Evolutionary conservation across 2,797 vertebrate genomes (phyloP).

Genomic region (Trichosurus vulpecula): DNA sequence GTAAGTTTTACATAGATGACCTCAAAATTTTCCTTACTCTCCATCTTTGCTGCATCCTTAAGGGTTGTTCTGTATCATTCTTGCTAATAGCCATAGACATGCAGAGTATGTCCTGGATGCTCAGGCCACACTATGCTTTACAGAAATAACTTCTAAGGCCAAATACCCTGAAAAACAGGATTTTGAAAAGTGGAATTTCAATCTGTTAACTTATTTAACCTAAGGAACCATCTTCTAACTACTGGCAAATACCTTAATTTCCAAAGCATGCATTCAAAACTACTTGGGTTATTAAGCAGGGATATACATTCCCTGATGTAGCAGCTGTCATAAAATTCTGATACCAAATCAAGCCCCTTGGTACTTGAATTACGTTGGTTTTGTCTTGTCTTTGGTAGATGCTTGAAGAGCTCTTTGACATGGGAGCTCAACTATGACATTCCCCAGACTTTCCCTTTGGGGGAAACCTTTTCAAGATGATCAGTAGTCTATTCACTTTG

Average conservation of each 20-base stretch:
- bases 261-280: neutral
- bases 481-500: too few species aligned
- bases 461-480: neutral
- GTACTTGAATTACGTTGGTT: neutral
- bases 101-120: fast-evolving
- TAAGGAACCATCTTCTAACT: neutral
- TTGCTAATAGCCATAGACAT: neutral
- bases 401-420: neutral
- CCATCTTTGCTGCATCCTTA: neutral
- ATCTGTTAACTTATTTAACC: too few species aligned
- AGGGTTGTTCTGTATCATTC: neutral
- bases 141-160: neutral
- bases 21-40: neutral
- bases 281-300: neutral
- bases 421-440: neutral
- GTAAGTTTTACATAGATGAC: neutral
- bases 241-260: neutral
- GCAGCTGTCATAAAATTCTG: neutral
- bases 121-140: neutral
- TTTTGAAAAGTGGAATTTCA: neutral
- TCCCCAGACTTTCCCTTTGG: neutral
- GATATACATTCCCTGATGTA: fast-evolving
- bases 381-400: neutral
- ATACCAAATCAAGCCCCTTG: neutral
- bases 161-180: neutral